Evolutionary conservation across 2,113 vertebrate genomes (phyloP).

Genomic region (Eurypyga helias): DNA sequence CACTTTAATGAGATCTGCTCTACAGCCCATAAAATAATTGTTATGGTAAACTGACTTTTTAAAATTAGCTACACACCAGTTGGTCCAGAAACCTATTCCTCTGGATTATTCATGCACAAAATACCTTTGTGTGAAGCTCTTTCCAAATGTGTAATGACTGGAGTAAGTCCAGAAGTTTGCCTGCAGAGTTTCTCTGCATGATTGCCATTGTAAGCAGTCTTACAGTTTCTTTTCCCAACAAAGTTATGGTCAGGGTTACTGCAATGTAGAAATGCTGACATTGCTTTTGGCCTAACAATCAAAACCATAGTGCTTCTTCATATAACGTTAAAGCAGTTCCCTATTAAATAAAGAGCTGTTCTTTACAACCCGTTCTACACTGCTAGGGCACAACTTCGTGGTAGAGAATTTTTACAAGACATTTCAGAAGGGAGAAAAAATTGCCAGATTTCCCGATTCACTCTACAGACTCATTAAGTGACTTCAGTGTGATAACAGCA

Average conservation of each 20-base stretch:
- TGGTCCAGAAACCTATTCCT: slow-evolving; percentile 84
- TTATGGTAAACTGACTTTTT: slow-evolving; percentile 85
- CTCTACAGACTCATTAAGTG: not conserved
- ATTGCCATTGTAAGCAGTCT: slow-evolving; percentile 60
- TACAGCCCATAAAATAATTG: slow-evolving; percentile 82
- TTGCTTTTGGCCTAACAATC: not conserved
- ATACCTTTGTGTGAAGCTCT: slow-evolving; percentile 80
- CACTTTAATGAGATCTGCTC: slow-evolving; percentile 81
- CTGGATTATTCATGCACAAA: slow-evolving; percentile 82
- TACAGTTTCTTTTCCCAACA: slow-evolving; percentile 64
- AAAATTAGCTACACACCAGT: slow-evolving; percentile 86
- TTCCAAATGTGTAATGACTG: slow-evolving; percentile 82
- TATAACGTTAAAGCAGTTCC: slow-evolving; percentile 15
- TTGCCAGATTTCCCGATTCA: not conserved
- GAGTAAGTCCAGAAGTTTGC: slow-evolving; percentile 78
- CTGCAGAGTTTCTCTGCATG: slow-evolving; percentile 71
- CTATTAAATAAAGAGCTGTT: not conserved
- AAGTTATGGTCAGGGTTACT: slow-evolving; percentile 13
- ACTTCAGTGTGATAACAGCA: not conserved
- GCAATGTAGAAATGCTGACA: not conserved
- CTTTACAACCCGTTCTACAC: not conserved
- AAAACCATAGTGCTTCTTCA: not conserved
- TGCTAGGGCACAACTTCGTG: not conserved
- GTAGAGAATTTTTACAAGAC: not conserved
- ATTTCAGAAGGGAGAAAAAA: not conserved